These are phyloP conservation scores for Tetramorium alpestre DNA, from an alignment of 1,140 invertebrate genomes.

Conservation along the genomic window DNA sequence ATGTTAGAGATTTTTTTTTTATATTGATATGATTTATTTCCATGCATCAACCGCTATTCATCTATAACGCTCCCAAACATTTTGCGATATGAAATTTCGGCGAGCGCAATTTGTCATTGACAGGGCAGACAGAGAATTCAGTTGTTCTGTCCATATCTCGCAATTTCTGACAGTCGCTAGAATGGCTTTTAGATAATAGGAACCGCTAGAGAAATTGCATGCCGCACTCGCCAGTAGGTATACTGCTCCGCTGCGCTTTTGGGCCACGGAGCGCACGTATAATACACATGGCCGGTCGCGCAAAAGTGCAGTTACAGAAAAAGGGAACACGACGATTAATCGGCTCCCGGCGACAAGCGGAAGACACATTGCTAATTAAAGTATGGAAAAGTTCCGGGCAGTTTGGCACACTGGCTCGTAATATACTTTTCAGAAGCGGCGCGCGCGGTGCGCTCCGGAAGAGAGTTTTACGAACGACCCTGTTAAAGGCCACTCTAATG, in stretches of 20 bases:
- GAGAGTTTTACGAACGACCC: conserved; percentile 37
- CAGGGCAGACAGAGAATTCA: conserved; percentile 29
- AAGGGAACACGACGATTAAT: conserved; percentile 44
- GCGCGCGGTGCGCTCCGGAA: background rate
- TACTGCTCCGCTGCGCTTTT: background rate
- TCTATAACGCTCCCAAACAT: conserved; percentile 29
- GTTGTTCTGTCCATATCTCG: conserved; percentile 10
- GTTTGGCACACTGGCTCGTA: conserved; percentile 53
- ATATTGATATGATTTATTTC: conserved; percentile 42
- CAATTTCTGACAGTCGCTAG: conserved; percentile 42
- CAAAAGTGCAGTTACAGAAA: conserved; percentile 30
- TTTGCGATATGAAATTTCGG: conserved; percentile 40
- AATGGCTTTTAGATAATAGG: conserved; percentile 49
- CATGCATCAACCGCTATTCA: conserved; percentile 33
- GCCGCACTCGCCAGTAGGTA: background rate
- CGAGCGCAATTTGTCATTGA: conserved; percentile 47
- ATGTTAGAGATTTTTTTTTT: conserved; percentile 21
- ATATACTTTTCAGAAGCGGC: conserved; percentile 29
- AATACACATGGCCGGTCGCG: background rate
- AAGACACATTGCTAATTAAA: conserved; percentile 69
- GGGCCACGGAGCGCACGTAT: background rate
- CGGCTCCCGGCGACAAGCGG: conserved; percentile 32
- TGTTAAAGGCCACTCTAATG: conserved; percentile 44
- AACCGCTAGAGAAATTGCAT: conserved; percentile 17
- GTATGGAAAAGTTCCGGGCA: conserved; percentile 61